These are phyloP conservation scores for Oncopodura yosiiana DNA, from an alignment of 1,140 invertebrate genomes.

Conservation along the genomic window DNA sequence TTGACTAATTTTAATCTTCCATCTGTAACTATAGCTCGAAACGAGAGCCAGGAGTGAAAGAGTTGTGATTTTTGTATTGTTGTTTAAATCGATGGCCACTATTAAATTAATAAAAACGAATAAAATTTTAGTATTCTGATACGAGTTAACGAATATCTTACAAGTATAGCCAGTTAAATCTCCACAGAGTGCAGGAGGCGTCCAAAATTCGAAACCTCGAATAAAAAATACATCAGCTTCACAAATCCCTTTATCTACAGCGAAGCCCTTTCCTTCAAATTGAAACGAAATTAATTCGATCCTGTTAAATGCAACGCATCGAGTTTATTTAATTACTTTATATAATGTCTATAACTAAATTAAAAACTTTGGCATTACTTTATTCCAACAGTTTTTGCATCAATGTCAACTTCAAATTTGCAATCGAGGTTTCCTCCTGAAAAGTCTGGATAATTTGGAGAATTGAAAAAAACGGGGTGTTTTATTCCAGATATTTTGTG, in stretches of 20 bases:
- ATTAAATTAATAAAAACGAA: neutral
- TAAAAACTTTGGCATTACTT: constrained; percentile 1
- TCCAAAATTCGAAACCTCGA: constrained; percentile 21
- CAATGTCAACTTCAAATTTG: constrained; percentile 9
- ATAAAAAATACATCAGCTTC: constrained; percentile 26
- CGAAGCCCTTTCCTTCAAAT: too few relatives aligned
- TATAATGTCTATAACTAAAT: neutral
- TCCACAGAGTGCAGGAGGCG: constrained; percentile 22
- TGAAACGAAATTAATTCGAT: too few relatives aligned
- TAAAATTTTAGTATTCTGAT: too few relatives aligned
- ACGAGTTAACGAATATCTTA: too few relatives aligned
- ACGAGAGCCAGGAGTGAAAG: constrained; percentile 19
- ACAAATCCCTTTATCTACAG: too few relatives aligned
- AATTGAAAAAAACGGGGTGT: constrained; percentile 11
- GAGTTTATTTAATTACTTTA: too few relatives aligned
- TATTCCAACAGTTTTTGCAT: constrained; percentile 10
- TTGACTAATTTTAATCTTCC: constrained; percentile 20
- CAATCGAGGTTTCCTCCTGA: constrained; percentile 12
- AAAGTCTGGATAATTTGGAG: constrained; percentile 13
- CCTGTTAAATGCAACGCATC: too few relatives aligned
- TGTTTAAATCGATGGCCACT: constrained; percentile 14
- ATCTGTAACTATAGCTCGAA: constrained; percentile 20
- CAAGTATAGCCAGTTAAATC: constrained; percentile 25
- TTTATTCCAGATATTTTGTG: constrained; percentile 16
- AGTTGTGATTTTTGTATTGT: too few relatives aligned